A percentile compares a stretch with the other conserved stretches of the same genome.
phyloP scores from a whole-genome alignment of 2,797 vertebrate species.

The Micromesistius poutassou region DNA sequence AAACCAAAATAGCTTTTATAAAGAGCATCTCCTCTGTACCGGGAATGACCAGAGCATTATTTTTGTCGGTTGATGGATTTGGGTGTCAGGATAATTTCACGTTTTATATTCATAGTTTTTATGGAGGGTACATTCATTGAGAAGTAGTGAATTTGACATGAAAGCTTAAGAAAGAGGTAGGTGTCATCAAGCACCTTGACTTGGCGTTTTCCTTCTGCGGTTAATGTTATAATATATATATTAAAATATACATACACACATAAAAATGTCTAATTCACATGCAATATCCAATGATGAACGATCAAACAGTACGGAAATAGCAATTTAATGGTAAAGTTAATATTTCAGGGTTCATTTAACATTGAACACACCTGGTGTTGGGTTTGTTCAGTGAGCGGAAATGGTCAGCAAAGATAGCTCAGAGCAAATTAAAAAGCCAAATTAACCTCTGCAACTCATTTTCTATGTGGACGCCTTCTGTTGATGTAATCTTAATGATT shows the following conservation, averaged over 20 bases:
- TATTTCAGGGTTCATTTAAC: slow-evolving; percentile 17
- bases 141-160: neutral
- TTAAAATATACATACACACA: neutral
- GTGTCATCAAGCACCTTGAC: neutral
- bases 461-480: slow-evolving; percentile 29
- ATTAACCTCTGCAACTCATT: slow-evolving; percentile 20
- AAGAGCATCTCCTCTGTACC: neutral
- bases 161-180: neutral
- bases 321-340: neutral
- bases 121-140: neutral
- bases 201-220: neutral
- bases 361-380: neutral
- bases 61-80: neutral
- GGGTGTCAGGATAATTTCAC: neutral
- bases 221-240: too few species aligned
- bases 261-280: neutral
- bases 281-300: neutral
- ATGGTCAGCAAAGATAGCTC: slow-evolving; percentile 15
- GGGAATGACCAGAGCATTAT: neutral
- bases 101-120: neutral
- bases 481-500: slow-evolving; percentile 31
- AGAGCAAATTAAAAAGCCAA: slow-evolving; percentile 28
- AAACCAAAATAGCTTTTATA: neutral
- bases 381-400: slow-evolving; percentile 10
- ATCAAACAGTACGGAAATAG: neutral